phyloP scores from a whole-genome alignment of 2,888 invertebrate species.

The Chymomyza fuscimana region DNA sequence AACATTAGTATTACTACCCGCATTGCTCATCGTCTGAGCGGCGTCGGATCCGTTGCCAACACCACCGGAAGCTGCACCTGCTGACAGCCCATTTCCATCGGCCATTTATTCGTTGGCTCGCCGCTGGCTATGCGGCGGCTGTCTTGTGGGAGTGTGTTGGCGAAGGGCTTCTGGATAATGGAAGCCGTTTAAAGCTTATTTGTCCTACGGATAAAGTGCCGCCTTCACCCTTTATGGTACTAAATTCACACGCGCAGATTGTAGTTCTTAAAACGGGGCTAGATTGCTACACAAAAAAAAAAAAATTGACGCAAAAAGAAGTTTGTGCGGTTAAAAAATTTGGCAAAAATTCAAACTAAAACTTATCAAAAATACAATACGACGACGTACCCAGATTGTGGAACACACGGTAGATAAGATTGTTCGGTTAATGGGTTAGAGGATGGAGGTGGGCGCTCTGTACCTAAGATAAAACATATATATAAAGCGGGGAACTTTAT shows the following conservation, averaged over 20 bases:
- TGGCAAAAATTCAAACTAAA: slow-evolving; percentile 11
- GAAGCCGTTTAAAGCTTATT: background rate
- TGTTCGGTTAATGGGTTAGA: background rate
- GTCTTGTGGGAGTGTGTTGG: slow-evolving; percentile 4
- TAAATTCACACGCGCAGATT: background rate
- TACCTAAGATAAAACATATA: background rate
- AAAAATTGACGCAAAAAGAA: background rate
- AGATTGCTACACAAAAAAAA: slow-evolving; percentile 13
- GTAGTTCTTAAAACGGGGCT: background rate
- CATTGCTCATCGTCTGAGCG: slow-evolving; percentile 27
- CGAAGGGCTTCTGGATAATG: slow-evolving; percentile 10
- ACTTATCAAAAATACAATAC: slow-evolving; percentile 23
- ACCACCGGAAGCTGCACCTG: slow-evolving; percentile 73
- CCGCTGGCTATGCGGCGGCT: slow-evolving; percentile 1
- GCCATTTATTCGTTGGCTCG: slow-evolving; percentile 67
- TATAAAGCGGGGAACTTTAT: slow-evolving; percentile 3
- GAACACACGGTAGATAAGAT: background rate
- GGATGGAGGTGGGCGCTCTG: background rate
- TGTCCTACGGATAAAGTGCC: background rate
- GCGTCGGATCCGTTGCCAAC: slow-evolving; percentile 26
- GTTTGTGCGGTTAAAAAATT: slow-evolving; percentile 6
- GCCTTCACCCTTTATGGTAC: background rate
- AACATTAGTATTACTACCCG: slow-evolving; percentile 19
- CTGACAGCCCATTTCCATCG: slow-evolving; percentile 74
- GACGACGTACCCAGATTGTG: background rate